Base-by-base conservation (phyloP, 2,113 vertebrate genomes). In the Brachirus orientalis region DNA sequence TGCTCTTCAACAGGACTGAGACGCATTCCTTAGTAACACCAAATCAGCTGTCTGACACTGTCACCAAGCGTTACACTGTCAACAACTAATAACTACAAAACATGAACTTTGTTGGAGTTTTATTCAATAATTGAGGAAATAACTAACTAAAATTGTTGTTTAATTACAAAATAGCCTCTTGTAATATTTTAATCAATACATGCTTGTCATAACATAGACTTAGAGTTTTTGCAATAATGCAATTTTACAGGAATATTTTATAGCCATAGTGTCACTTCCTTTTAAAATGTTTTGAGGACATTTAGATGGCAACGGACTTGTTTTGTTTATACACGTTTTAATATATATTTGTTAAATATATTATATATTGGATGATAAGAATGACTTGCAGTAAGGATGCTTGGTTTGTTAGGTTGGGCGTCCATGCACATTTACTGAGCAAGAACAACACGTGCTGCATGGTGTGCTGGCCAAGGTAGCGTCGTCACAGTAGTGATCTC, bases 141-240 rank as follows among this genome's bases (percentile, higher is more conserved):
- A 86, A 92, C 84, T 89, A 92, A 92, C 83, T 92, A 92, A 94
- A 94, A 91, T 85, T 63, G 36, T 68, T 76, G 75, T 76, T 76
- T 83, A 86, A 87, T 89, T 93, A 93, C 88, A 94, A 94, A 94
- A 94, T 91, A 91, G 91, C 89, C 86, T 92, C 83, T 90, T 92
- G 90, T 88, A 66, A 71, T 84, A 77, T 75, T 88, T 85, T 83
- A 91, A 90, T 86, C 62, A 77, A 88, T 75, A 91, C 93, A 94
- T 94, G 93, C 92, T 90, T 48, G 69, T 86, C 80, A 83, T 92
- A 90, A 87, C 88, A 82, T 89, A 38, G 83, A 83, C 85, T 62
- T 85, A 79, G n/a, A n/a, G 75, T 76, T 83, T 68, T 89, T 88
- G 84, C 88, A 85, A 69, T 87, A 76, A 91, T 87, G 88, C 76